Base-by-base conservation (phyloP, 2,888 invertebrate species). In the Aethes cnicana region DNA sequence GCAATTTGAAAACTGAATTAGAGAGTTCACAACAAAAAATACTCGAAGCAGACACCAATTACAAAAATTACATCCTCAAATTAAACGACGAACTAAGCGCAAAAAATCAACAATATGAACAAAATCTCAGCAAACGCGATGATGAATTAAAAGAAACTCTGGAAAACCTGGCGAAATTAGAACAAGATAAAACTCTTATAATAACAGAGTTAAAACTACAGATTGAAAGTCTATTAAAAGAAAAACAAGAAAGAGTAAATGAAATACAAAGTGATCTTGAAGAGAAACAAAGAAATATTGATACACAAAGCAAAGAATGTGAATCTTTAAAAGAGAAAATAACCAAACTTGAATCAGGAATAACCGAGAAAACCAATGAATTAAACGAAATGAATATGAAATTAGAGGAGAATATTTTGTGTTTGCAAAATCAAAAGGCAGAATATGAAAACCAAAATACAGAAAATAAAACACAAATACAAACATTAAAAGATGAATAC, bases 391-490 rank as follows among this genome's bases (percentile, higher is more conserved):
- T 70, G 7, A 62, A 63, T 35, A 20, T 26, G 4, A 66, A 72
- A 55, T 33, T 74, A 4, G 58, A 66, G 26, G 63, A 74, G 49
- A 48, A 61, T 7, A 46, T 48, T 66, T 68, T 52, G 58, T 47
- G 57, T 14, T 56, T 72, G 32, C 66, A 77, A 54, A 69, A 68
- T 33, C 62, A 69, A 50, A 74, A 89, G 47, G 70, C 75, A 21
- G 84, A 91, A 48, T 75, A 91, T 53, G 90, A 90, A 66, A 77
- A 80, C 28, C 74, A 69, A 53, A 77, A 79, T 55, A 18, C 44
- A 18, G 43, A 57, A 56, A 17, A 11, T 12, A 14, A 52, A 47
- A 41, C 32, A 11, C 46, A 64, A 17, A 61, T 59, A 42, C 55
- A 61, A 42, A 48, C 49, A 28, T 30, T 61, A 4, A 44, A 44